These are phyloP conservation scores for Drosophila melanosoma DNA, from an alignment of 2,888 invertebrate species.

Conservation along the genomic window DNA sequence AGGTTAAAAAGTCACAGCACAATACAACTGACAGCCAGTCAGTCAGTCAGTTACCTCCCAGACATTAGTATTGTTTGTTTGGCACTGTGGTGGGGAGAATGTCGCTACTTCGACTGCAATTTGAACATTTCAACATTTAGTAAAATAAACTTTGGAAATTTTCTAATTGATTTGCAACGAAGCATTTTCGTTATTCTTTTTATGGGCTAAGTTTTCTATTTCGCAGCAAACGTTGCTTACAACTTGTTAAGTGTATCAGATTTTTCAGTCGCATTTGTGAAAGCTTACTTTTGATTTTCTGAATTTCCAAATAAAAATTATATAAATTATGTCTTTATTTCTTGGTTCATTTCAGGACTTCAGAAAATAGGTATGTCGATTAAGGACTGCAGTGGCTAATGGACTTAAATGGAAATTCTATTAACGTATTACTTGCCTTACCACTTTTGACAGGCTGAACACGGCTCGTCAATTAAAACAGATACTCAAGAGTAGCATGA, in stretches of 20 bases:
- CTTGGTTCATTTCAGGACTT: slow-evolving; percentile 1
- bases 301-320: background rate
- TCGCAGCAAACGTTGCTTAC: slow-evolving; percentile 8
- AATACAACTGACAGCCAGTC: slow-evolving; percentile 77
- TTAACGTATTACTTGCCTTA: slow-evolving; percentile 48
- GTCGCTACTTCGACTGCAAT: slow-evolving; percentile 20
- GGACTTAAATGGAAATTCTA: slow-evolving; percentile 77
- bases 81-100: slow-evolving; percentile 16
- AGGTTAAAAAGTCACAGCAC: slow-evolving; percentile 81
- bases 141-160: slow-evolving; percentile 45
- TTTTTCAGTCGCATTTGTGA: background rate
- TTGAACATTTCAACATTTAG: slow-evolving; percentile 47
- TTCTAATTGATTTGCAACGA: slow-evolving; percentile 67
- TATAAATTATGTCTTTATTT: background rate
- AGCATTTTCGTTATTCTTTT: slow-evolving; percentile 39
- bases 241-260: slow-evolving; percentile 31
- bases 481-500: background rate
- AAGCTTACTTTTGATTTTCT: background rate
- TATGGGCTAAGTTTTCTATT: slow-evolving; percentile 31
- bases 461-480: slow-evolving; percentile 67
- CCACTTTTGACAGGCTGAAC: slow-evolving; percentile 48
- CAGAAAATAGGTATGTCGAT: background rate
- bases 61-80: slow-evolving; percentile 61
- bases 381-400: slow-evolving; percentile 52
- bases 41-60: slow-evolving; percentile 59